Conservation (phyloP, 2,888 invertebrate species). For the Scaptomyza polygonia region DNA sequence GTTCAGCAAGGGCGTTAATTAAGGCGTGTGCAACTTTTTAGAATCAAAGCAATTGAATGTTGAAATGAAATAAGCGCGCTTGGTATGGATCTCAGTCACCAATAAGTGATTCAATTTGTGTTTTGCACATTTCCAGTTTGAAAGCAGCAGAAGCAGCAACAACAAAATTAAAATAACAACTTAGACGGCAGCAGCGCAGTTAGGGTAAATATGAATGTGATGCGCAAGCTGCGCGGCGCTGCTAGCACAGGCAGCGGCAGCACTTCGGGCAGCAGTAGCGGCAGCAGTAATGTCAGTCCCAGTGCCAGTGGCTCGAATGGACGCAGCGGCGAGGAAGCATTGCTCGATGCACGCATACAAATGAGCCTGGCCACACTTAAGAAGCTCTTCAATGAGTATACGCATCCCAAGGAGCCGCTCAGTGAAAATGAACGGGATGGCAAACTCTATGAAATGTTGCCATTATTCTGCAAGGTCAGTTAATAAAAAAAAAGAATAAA, state of each 20-base stretch:
- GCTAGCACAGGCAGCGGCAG: constrained; percentile 51
- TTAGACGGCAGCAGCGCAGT: constrained; percentile 3
- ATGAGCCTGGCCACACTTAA: constrained; percentile 97
- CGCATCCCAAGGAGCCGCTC: constrained; percentile 93
- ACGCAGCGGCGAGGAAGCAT: constrained; percentile 84
- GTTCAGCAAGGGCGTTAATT: constrained; percentile 37
- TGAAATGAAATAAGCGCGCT: constrained; percentile 24
- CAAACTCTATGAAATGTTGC: constrained; percentile 98
- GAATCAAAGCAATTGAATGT: constrained; percentile 35
- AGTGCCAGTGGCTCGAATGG: constrained; percentile 84
- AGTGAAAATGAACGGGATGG: constrained; percentile 94
- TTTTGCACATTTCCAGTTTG: constrained; percentile 48
- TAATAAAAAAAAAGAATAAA: neutral
- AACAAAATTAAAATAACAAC: constrained; percentile 4
- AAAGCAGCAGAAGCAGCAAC: constrained; percentile 16
- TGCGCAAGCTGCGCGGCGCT: constrained; percentile 92
- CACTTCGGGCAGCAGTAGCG: constrained; percentile 73
- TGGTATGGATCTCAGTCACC: constrained; percentile 36
- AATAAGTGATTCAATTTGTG: constrained; percentile 36
- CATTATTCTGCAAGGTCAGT: constrained; percentile 97
- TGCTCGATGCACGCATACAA: constrained; percentile 91
- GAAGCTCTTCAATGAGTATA: constrained; percentile 97
- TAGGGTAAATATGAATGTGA: constrained; percentile 90
- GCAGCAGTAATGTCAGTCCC: constrained; percentile 70
- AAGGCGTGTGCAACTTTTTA: constrained; percentile 26